Percentiles rank a stretch among this genome's conserved stretches.
phyloP scores from a whole-genome alignment of 2,797 vertebrate genomes.

The Sebastes kiyomatsui region DNA sequence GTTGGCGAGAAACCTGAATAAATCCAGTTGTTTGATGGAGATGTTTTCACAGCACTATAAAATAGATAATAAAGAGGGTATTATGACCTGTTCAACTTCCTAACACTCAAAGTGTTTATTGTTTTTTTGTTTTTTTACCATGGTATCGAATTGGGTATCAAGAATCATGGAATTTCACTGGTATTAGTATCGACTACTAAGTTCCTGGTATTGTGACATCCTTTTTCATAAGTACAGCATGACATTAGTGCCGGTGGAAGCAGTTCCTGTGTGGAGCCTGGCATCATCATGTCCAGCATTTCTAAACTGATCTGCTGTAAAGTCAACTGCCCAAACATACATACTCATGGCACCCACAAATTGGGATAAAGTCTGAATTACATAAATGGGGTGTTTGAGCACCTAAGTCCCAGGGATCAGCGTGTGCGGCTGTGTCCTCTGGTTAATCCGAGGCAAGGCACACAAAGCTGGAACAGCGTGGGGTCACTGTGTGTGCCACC shows the following conservation, averaged over 20 bases:
- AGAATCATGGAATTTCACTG: too few species aligned
- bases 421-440: constrained; percentile 61
- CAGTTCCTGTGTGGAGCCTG: constrained; percentile 13
- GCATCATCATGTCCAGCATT: constrained; percentile 21
- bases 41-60: too few species aligned
- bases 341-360: constrained; percentile 21
- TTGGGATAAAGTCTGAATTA: constrained; percentile 46
- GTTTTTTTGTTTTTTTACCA: too few species aligned
- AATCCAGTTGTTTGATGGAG: too few species aligned
- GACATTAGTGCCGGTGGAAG: neutral
- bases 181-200: neutral
- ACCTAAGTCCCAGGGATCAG: constrained; percentile 62
- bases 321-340: constrained; percentile 8
- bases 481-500: constrained; percentile 64
- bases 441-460: constrained; percentile 44
- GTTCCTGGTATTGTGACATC: neutral
- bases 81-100: too few species aligned
- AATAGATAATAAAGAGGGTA: too few species aligned
- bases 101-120: too few species aligned
- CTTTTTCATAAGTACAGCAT: neutral
- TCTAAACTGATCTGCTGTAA: constrained; percentile 30
- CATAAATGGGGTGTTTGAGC: constrained; percentile 57
- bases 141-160: too few species aligned
- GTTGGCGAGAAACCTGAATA: too few species aligned
- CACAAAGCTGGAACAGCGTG: constrained; percentile 56